These are phyloP conservation scores for Todiramphus chloris DNA, from an alignment of 2,113 vertebrate species.

Conservation along the genomic window DNA sequence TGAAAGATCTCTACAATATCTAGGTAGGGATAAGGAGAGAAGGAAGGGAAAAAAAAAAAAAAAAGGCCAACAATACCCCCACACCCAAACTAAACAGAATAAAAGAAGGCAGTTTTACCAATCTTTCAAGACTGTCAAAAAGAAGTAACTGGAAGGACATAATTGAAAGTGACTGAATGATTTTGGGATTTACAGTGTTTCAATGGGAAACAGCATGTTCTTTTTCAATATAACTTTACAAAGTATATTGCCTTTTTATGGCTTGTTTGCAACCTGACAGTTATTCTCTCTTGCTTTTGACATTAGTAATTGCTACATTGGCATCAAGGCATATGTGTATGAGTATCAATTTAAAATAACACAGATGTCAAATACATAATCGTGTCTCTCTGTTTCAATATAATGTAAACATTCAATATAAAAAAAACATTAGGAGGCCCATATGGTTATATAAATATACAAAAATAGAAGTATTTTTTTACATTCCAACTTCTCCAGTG, in stretches of 20 bases:
- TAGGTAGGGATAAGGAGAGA: background rate
- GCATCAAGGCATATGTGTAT: background rate
- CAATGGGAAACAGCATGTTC: background rate
- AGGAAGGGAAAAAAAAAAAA: background rate
- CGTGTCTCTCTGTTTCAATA: background rate
- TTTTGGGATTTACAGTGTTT: background rate
- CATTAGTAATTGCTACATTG: background rate
- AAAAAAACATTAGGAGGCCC: background rate
- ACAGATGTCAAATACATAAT: background rate
- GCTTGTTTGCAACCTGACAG: background rate
- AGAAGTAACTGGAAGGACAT: background rate
- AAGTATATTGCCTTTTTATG: background rate
- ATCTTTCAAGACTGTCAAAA: background rate
- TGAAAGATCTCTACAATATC: background rate
- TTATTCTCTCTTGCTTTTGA: background rate
- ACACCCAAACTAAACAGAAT: background rate
- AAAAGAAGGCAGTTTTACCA: background rate
- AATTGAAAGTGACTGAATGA: background rate
- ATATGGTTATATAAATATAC: background rate
- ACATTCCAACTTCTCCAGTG: background rate
- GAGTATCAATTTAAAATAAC: background rate
- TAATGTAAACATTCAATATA: background rate
- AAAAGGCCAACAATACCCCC: accelerated
- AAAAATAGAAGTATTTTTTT: background rate
- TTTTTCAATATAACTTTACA: background rate